Evolutionary conservation across 2,113 vertebrate genomes (phyloP), one percentile per base, ranked within the genome.

Genomic region (Tinamus guttatus): DNA sequence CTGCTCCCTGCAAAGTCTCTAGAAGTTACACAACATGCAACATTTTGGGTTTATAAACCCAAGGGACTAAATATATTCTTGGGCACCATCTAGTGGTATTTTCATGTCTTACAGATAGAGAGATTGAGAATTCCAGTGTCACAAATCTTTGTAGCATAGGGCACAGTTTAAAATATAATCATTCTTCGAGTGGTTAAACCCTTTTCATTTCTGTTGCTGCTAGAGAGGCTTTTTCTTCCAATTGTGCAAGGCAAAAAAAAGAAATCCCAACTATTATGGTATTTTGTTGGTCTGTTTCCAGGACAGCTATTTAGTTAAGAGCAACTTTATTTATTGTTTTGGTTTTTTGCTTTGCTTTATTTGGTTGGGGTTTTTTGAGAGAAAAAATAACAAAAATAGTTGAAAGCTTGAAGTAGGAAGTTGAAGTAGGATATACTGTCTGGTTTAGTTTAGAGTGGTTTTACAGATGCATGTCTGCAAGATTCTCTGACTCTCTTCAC

Each of bases 1-100:
- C 64, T 90, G 6, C 7, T 28, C 4, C 6, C 19, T 54, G 13
- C 6, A 40, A 51, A 80, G 49, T 9, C n/a, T 59, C 36, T 54
- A 54, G 51, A 74, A 65, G 11, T 62, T 67, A 34, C 40, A 65
- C 63, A 59, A 4, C 9, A 17, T n/a, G 24, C 11, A 58, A 18
- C 30, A 27, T 12, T 0, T 1, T 2, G 25, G 9, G 11, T 21
- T 83, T 34, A 12, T 17, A 54, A 56, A 41, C 10, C 71, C 68
- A 6, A 43, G 25, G 32, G 11, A 63, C 32, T 1, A 5, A 9
- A 3, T 9, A 25, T 78, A 30, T 85, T 95, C 94, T 90, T 63
- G 45, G 91, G 87, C 93, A 88, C 89, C 95, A 95, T 91, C 94
- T 95, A 90, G 95, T 0, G 82, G 78, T 67, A 9, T 12, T 67